Evolutionary conservation across 2,888 invertebrate species (phyloP), one percentile per base, ranked within the genome.

Genomic region (Miltochrista miniata): DNA sequence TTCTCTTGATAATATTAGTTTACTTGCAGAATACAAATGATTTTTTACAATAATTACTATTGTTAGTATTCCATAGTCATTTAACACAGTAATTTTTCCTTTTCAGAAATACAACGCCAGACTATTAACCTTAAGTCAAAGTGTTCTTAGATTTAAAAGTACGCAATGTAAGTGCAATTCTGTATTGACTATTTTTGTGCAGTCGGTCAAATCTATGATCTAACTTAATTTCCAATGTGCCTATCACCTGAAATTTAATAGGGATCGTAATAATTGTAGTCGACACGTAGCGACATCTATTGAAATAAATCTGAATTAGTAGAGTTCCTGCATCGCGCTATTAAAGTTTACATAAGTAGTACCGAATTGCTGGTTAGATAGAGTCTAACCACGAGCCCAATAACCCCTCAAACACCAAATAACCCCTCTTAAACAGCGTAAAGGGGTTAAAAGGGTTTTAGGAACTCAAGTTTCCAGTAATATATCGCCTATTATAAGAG

Each of bases 81-180:
- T 24, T 24, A 24, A n/a, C n/a, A n/a, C n/a, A n/a, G n/a, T 24
- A 24, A 4, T 24, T 24, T 24, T 18, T 35, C 15, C 13, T 13
- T 47, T 33, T 47, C 38, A 34, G 46, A 51, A 39, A 45, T 42
- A 45, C 13, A 33, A 38, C 33, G n/a, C 9, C 12, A 41, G 18
- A 18, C 38, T 43, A 33, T 18, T 14, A 11, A 50, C 12, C 30
- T 37, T 42, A 45, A 50, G 45, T 46, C 39, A 56, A 61, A 38
- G 58, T 69, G 66, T 68, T 70, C 64, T 64, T 70, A 68, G 61
- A 54, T 48, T 64, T 61, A 58, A 55, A 54, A 24, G 37, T 54
- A 45, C 61, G 61, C 57, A 15, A 48, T 24, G 44, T n/a, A 53
- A 60, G 52, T 64, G 64, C 70, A 64, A 70, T 59, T 62, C 31